Conservation (phyloP, 2,888 invertebrate species). For the Eupsilia transversa region DNA sequence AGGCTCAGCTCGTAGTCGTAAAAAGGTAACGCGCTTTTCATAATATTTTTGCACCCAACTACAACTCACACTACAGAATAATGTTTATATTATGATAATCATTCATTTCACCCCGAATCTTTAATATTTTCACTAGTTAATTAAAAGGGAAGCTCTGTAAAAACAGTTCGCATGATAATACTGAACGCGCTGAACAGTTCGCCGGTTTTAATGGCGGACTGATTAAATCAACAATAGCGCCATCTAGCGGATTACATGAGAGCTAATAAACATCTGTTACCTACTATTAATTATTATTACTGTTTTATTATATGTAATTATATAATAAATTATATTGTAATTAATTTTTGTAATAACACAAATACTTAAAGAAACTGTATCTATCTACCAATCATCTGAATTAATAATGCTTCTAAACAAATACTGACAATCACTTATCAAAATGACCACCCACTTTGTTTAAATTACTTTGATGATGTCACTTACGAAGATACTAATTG, state of each 20-base stretch:
- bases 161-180: slow-evolving; percentile 78
- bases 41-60: slow-evolving; percentile 1
- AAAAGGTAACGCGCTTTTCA: neutral
- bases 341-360: no score
- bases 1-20: neutral
- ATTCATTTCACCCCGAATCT: slow-evolving; percentile 42
- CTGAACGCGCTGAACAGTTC: slow-evolving; percentile 55
- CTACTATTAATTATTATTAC: no score
- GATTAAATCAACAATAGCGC: slow-evolving; percentile 74
- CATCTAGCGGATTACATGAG: slow-evolving; percentile 75
- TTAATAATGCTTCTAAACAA: no score
- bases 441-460: neutral
- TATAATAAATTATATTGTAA: no score
- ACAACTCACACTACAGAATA: slow-evolving; percentile 3
- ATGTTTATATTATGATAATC: slow-evolving; percentile 36
- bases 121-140: slow-evolving; percentile 81
- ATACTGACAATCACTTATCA: neutral
- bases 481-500: accelerated
- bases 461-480: slow-evolving; percentile 20
- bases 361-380: neutral
- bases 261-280: slow-evolving; percentile 4
- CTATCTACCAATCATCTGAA: neutral
- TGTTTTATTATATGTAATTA: no score
- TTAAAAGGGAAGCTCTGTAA: slow-evolving; percentile 83
- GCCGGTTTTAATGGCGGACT: slow-evolving; percentile 65